Conservation (phyloP, 92 coral and sea anemone genomes). For the Epizoanthus fatuus region DNA sequence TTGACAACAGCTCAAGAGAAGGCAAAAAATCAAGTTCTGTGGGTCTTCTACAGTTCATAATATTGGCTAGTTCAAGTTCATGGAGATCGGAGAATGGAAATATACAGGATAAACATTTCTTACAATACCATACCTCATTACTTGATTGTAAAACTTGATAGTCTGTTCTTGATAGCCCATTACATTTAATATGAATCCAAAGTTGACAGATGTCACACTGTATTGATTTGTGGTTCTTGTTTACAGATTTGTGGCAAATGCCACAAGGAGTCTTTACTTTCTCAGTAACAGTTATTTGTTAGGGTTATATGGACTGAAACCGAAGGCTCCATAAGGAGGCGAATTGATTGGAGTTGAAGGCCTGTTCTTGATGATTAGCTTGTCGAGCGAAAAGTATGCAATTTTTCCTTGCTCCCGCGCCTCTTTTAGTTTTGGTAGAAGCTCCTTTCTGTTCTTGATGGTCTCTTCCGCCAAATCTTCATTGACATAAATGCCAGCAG, state of each 20-base stretch:
- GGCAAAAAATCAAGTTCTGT: conserved; percentile 36
- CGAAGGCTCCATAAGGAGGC: background rate
- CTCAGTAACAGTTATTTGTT: background rate
- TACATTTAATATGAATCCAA: conserved; percentile 32
- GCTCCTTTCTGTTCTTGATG: conserved; percentile 20
- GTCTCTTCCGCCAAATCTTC: conserved; percentile 2
- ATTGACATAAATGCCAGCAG: too few species aligned
- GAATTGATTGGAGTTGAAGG: background rate
- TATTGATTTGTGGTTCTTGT: background rate
- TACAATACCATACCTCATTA: conserved; percentile 31
- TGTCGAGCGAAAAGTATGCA: conserved; percentile 27
- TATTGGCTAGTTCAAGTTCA: conserved; percentile 22
- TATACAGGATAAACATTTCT: conserved; percentile 10
- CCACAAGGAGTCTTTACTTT: background rate
- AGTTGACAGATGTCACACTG: conserved; percentile 7
- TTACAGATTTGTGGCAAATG: background rate
- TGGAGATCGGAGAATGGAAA: conserved; percentile 42
- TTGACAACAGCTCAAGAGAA: conserved; percentile 19
- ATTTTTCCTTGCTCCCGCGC: conserved; percentile 31
- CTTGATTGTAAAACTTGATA: background rate
- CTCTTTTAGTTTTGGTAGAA: conserved; percentile 9
- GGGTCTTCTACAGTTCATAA: conserved; percentile 30
- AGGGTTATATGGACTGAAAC: background rate
- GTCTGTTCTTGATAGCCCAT: background rate
- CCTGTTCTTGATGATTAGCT: conserved; percentile 2